These are phyloP conservation scores for Gastrophysa polygoni DNA, from an alignment of 2,888 invertebrate species.

Conservation along the genomic window DNA sequence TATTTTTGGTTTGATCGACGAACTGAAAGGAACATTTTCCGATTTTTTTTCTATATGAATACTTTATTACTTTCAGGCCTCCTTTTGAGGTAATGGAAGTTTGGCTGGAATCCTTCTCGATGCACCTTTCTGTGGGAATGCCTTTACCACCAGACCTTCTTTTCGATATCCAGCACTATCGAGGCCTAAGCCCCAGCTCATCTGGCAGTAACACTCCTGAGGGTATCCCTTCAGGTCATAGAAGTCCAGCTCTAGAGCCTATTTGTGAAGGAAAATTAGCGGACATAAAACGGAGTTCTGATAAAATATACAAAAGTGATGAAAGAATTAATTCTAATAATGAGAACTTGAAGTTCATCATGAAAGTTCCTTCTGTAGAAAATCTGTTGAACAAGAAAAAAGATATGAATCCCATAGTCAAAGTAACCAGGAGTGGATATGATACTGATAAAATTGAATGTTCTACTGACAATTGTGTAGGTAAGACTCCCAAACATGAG, in stretches of 20 bases:
- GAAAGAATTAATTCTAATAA: conserved; percentile 32
- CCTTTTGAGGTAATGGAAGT: conserved; percentile 87
- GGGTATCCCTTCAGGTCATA: conserved; percentile 58
- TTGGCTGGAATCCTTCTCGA: conserved; percentile 83
- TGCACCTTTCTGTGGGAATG: conserved; percentile 71
- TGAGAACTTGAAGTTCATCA: conserved; percentile 45
- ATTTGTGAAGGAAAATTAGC: conserved; percentile 61
- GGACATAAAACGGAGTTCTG: conserved; percentile 28
- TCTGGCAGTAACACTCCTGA: conserved; percentile 68
- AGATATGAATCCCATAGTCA: conserved; percentile 44
- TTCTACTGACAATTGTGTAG: conserved; percentile 46
- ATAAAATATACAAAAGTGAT: conserved; percentile 29
- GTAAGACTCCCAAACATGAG: conserved; percentile 28
- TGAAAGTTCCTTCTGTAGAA: conserved; percentile 47
- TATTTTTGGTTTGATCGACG: no score
- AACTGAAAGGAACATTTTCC: no score
- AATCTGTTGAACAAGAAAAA: conserved; percentile 37
- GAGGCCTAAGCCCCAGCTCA: conserved; percentile 63
- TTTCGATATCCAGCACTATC: conserved; percentile 77
- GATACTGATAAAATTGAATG: conserved; percentile 31
- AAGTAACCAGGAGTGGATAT: conserved; percentile 41
- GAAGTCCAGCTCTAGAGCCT: conserved; percentile 61
- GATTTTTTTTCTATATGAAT: no score
- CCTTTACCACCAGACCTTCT: conserved; percentile 71
- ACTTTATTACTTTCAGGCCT: conserved; percentile 68